Percentiles rank a stretch among this genome's conserved stretches.
Evolutionary conservation across 2,797 vertebrate genomes (phyloP).

Genomic region (Xyrichtys novacula): DNA sequence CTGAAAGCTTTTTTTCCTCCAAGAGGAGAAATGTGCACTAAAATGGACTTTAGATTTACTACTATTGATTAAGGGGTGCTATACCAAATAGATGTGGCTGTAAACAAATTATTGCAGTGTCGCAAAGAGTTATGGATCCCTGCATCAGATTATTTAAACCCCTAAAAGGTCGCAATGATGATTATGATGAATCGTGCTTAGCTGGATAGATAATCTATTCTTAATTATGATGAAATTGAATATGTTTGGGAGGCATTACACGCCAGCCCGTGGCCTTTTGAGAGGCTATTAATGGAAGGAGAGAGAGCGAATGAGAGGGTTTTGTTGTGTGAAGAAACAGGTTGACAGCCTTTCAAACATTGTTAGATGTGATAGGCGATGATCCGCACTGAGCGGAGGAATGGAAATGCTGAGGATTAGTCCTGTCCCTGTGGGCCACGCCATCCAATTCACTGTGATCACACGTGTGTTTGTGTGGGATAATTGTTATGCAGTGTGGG

Average conservation of each 20-base stretch:
- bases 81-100: constrained; percentile 69
- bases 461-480: constrained; percentile 47
- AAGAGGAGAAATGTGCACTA: constrained; percentile 33
- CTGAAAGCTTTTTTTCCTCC: neutral
- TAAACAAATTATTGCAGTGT: constrained; percentile 79
- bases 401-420: constrained; percentile 62
- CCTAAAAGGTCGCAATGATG: constrained; percentile 72
- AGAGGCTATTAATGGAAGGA: constrained; percentile 67
- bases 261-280: constrained; percentile 57
- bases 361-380: constrained; percentile 64
- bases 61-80: constrained; percentile 70
- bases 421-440: constrained; percentile 56
- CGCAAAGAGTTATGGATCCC: constrained; percentile 77
- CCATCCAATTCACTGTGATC: constrained; percentile 51
- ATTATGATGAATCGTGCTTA: constrained; percentile 78
- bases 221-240: constrained; percentile 82
- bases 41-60: constrained; percentile 67
- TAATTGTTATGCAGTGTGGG: constrained; percentile 40
- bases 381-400: constrained; percentile 57
- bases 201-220: constrained; percentile 80
- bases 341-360: constrained; percentile 75
- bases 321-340: constrained; percentile 63
- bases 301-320: constrained; percentile 57
- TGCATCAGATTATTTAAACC: constrained; percentile 76
- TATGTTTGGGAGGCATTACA: constrained; percentile 74